phyloP scores from a whole-genome alignment of 2,797 vertebrate species.

The Bucorvus abyssinicus region DNA sequence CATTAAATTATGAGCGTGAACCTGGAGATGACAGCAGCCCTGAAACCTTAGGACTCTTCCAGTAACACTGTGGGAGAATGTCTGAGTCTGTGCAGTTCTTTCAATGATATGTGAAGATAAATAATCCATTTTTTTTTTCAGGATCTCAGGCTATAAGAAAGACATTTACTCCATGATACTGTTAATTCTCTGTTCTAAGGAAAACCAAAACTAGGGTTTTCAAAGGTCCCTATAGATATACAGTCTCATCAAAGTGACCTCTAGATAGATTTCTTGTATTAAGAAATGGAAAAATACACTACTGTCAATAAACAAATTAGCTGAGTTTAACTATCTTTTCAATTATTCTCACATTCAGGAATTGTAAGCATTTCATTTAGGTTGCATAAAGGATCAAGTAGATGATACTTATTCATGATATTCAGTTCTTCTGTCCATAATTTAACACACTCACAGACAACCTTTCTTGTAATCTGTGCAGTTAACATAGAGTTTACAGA shows the following conservation, averaged over 20 bases:
- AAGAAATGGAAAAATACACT: background rate
- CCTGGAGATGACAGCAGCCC: background rate
- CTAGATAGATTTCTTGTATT: background rate
- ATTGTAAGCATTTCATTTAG: background rate
- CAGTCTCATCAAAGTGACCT: background rate
- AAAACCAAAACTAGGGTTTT: background rate
- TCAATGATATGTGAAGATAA: background rate
- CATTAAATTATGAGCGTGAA: background rate
- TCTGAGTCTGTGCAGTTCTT: background rate
- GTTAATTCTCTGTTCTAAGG: background rate
- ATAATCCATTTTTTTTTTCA: background rate
- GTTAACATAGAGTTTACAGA: background rate
- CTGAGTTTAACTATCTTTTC: background rate
- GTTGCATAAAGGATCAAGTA: background rate
- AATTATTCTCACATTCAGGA: background rate
- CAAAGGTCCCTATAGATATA: background rate
- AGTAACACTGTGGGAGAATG: background rate
- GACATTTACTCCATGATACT: background rate
- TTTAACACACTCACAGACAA: background rate
- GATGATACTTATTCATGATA: background rate
- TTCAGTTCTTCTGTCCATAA: background rate
- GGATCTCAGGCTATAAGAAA: background rate
- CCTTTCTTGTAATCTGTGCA: background rate
- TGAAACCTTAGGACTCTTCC: background rate
- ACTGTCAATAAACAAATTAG: background rate